Base-by-base conservation (phyloP, 2,797 vertebrate genomes). In the Chaetophractus vellerosus region DNA sequence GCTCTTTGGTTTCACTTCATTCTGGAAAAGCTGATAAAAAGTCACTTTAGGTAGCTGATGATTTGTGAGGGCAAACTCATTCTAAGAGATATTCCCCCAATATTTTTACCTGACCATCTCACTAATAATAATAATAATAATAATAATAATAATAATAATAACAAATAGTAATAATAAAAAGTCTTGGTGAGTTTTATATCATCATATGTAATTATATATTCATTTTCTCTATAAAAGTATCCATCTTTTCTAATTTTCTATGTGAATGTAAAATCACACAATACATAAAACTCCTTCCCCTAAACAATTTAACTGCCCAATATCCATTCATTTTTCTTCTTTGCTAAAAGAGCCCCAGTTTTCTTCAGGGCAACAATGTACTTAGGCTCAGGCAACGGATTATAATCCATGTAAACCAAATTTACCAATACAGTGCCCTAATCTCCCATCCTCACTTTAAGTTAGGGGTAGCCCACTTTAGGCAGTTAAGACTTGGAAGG, bases 1-100 rank as follows among this genome's bases (percentile, higher is more conserved):
- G 74, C 48, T 92, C 75, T 90, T 87, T 33, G n/a, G 82, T 69
- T 96, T 94, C 76, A 83, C 76, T 95, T 96, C 79, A 88, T 88
- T 92, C 83, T 78, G 72, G 28, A 96, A 96, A 96, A 79, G 50
- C 71, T 90, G 76, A 36, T 76, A 90, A 92, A 96, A 88, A 85
- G 18, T 88, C 64, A 82, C 7, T 95, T 95, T 86, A 88, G 69
- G 12, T 80, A 88, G 96, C 66, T 74, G 61, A 59, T 59, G 41
- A 79, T 75, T 94, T 93, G 6, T 41, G 82, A 72, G 26, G 18
- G 36, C 36, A 93, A 93, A 50, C 31, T 57, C 55, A 80, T 31
- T 76, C 61, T 76, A 82, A 75, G 45, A 68, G 18, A 81, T 26
- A 64, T 12, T 52, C 90, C n/a, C 23, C 90, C 81, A 87, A 79